Evolutionary conservation across 2,797 vertebrate species (phyloP).

Genomic region (Crenichthys baileyi): DNA sequence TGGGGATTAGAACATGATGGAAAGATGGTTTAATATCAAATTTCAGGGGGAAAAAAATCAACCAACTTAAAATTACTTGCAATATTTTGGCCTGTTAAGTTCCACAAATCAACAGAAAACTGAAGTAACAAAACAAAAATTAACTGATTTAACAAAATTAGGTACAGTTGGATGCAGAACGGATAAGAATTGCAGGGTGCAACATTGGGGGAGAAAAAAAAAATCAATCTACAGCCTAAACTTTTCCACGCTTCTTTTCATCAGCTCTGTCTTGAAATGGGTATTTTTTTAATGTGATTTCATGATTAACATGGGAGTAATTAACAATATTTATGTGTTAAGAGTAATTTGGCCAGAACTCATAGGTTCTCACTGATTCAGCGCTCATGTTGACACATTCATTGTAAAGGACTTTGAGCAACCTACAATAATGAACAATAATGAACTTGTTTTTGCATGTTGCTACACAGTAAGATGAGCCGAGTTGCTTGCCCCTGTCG

Average conservation of each 20-base stretch:
- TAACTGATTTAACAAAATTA: too few relatives aligned
- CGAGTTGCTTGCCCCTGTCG: not conserved
- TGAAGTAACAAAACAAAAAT: too few relatives aligned
- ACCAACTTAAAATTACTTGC: not conserved
- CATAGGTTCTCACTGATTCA: not conserved
- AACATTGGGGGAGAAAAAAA: too few relatives aligned
- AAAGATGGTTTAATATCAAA: not conserved
- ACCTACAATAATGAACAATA: not conserved
- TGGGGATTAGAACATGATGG: not conserved
- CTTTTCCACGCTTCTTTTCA: too few relatives aligned
- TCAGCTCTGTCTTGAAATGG: too few relatives aligned
- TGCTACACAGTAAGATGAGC: not conserved
- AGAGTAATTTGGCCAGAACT: not conserved
- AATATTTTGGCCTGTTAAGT: not conserved
- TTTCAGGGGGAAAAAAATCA: not conserved
- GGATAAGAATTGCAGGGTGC: too few relatives aligned
- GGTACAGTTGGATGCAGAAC: too few relatives aligned
- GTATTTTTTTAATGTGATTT: too few relatives aligned
- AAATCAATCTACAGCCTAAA: too few relatives aligned
- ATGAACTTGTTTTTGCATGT: not conserved
- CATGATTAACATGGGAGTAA: too few relatives aligned
- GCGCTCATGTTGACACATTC: not conserved
- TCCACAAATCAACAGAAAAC: too few relatives aligned
- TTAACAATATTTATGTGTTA: not conserved
- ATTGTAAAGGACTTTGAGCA: constrained; percentile 1